Base-by-base conservation (phyloP, 2,113 vertebrate species). In the Varanus komodoensis region DNA sequence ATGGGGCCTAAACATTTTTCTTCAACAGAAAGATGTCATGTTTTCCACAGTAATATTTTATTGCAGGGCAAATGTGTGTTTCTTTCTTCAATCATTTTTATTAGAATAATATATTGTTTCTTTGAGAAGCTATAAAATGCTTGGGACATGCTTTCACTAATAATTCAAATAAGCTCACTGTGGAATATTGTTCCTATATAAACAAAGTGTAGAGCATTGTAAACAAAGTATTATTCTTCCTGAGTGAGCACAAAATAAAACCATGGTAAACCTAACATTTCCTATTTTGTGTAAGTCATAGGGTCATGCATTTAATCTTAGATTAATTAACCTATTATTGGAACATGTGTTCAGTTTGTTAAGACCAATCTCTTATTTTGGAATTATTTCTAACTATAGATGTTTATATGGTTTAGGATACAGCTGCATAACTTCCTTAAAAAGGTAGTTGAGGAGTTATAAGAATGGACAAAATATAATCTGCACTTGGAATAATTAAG, bases 251-350 rank as follows among this genome's bases (percentile, higher is more conserved):
- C 48, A 29, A n/a, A 48, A 12, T 32, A 80, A n/a, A 69, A 6
- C 25, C 1, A 52, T n/a, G 29, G 32, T 29, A 71, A 21, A 6
- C 0, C 27, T 80, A 0, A 0, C 27, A 2, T 27, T 79, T 92
- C 50, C 38, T 1, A 61, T 54, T 54, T 15, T 78, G 38, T 77
- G 1, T 71, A 15, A 44, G 38, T 44, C n/a, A 0, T 80, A 38
- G 57, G 21, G 34, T 68, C 50, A 0, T 3, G 67, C 73, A 11
- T 84, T 44, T 52, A 73, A 52, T 73, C 6, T 68, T 69, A 29
- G 38, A 84, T 84, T 48, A 84, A 68, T 29, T 50, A 44, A 25
- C 32, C 21, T 23, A 67, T 23, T 25, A 6, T 67, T 29, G 57
- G 71, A 86, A 86, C 54, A 75, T 57, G 69, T 61, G 21, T 7